Percentiles rank a stretch among this genome's conserved stretches.
phyloP scores from a whole-genome alignment of 2,113 vertebrate genomes.

The Cochlearius cochlearius region DNA sequence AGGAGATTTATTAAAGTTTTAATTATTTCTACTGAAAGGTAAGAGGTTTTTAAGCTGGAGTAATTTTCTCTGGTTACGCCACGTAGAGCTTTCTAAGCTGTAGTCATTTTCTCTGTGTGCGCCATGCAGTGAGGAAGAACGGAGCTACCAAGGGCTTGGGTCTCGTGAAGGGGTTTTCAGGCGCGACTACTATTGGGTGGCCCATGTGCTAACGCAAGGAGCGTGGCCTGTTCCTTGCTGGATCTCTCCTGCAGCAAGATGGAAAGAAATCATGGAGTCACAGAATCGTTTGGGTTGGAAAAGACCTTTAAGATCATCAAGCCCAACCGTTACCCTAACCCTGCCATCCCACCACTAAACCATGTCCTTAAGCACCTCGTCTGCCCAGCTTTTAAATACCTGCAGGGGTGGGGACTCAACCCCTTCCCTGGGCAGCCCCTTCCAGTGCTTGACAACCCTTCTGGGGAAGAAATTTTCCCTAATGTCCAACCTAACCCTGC shows the following conservation, averaged over 20 bases:
- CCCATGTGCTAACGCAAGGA: too few relatives aligned
- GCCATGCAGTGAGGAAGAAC: not conserved
- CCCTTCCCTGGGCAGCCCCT: too few relatives aligned
- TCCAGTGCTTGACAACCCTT: too few relatives aligned
- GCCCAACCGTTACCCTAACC: too few relatives aligned
- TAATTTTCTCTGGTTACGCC: not conserved
- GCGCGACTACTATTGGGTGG: rapidly evolving
- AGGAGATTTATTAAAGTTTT: not conserved
- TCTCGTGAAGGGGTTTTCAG: not conserved
- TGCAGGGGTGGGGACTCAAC: too few relatives aligned
- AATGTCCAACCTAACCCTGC: too few relatives aligned
- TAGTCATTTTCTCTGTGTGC: not conserved
- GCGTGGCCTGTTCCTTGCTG: not conserved
- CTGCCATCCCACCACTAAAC: too few relatives aligned
- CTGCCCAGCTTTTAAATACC: too few relatives aligned
- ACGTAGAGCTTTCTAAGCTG: not conserved
- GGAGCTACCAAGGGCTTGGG: not conserved
- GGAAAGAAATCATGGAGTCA: not conserved
- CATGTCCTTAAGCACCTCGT: too few relatives aligned
- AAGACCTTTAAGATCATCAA: too few relatives aligned
- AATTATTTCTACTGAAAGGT: not conserved
- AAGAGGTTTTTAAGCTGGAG: not conserved
- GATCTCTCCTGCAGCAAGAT: not conserved
- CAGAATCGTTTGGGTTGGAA: too few relatives aligned
- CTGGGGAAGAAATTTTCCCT: too few relatives aligned